Base-by-base conservation (phyloP, 1,140 invertebrate genomes). In the Drosophila tsacasi region DNA sequence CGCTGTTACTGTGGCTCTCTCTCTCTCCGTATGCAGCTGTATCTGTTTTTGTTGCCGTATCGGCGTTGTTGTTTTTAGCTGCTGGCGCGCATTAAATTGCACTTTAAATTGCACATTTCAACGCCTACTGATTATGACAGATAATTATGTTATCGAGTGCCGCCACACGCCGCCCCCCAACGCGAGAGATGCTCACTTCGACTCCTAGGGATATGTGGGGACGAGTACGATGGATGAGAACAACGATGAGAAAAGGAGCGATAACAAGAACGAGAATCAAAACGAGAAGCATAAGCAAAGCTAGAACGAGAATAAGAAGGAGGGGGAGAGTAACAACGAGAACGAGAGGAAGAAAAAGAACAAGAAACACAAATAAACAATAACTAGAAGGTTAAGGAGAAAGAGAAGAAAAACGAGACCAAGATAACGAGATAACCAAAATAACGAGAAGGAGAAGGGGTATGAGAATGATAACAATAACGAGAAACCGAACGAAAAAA, bases 21-120 rank as follows among this genome's bases (percentile, higher is more conserved):
- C 32, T 58, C 23, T 47, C 17, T 49, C 13, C n/a, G 30, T 19
- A 50, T 58, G 68, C 52, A 23, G 19, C 15, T 52, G 13, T 19
- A 44, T 65, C 9, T 60, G 39, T 35, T 13, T 21, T 25, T 59
- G 67, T 61, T 21, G 58, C 42, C 73, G 59, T 54, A 50, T 49
- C 35, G 37, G 67, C 59, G 81, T 61, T 80, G 67, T 80, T 80
- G 69, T 62, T 76, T 61, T 73, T 77, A 69, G 68, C 74, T 84
- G 73, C 71, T 75, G 85, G 76, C 79, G 84, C 84, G 87, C 84
- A 91, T 91, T 91, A 81, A 91, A 91, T 87, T 91, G 84, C 85
- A 91, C 87, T 91, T 87, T 72, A 91, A 91, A 91, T 91, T 91
- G 87, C 83, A 91, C 87, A 91, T 91, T 91, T 91, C 87, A 87